A percentile compares a stretch with the other conserved stretches of the same genome.
These are phyloP conservation scores for Xestia rhomboidea DNA, from an alignment of 2,888 invertebrate genomes.

Conservation along the genomic window DNA sequence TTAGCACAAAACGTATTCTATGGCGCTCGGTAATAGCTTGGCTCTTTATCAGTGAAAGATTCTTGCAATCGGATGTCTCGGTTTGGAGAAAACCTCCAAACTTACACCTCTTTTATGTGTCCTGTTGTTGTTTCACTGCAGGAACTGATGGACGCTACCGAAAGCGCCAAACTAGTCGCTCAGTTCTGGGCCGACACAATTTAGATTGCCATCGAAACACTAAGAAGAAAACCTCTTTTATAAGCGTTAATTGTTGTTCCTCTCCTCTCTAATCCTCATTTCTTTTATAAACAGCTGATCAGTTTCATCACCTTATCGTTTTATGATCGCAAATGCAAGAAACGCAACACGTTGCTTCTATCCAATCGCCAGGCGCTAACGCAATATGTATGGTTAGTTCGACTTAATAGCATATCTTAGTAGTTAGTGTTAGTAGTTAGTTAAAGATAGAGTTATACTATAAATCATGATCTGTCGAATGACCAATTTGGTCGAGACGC, in stretches of 20 bases:
- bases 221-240: too few relatives aligned
- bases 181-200: too few relatives aligned
- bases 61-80: background rate
- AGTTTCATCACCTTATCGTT: background rate
- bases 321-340: constrained; percentile 5
- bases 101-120: background rate
- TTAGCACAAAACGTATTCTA: background rate
- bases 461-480: too few relatives aligned
- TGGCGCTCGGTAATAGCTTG: background rate
- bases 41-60: background rate
- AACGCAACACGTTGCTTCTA: constrained; percentile 27
- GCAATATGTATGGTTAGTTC: too few relatives aligned
- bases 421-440: background rate
- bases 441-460: background rate
- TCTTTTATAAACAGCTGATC: background rate
- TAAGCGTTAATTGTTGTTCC: too few relatives aligned
- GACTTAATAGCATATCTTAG: too few relatives aligned
- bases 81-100: background rate
- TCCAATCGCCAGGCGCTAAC: constrained; percentile 28
- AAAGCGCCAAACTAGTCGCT: too few relatives aligned
- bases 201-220: too few relatives aligned
- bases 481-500: too few relatives aligned
- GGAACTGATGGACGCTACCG: too few relatives aligned
- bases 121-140: too few relatives aligned
- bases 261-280: background rate